Evolutionary conservation across 2,888 invertebrate genomes (phyloP).

Genomic region (Orgyia antiqua): DNA sequence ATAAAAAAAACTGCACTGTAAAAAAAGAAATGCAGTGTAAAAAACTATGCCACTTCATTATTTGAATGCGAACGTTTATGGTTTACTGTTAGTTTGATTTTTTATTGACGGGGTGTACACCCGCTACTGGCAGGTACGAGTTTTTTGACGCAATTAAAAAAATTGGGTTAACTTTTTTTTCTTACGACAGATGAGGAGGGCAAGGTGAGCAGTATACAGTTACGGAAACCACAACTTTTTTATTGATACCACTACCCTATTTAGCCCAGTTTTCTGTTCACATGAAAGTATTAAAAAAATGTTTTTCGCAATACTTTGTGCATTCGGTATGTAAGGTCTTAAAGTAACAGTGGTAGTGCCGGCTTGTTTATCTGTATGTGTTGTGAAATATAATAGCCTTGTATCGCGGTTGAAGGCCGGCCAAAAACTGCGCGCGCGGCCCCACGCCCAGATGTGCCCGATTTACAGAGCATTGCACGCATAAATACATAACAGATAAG

Average conservation of each 20-base stretch:
- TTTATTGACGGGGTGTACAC: slow-evolving; percentile 39
- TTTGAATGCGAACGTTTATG: slow-evolving; percentile 30
- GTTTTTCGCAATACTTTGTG: slow-evolving; percentile 8
- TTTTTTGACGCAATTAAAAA: slow-evolving; percentile 46
- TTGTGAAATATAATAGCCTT: slow-evolving; percentile 68
- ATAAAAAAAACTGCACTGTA: no score
- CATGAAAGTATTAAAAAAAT: slow-evolving; percentile 7
- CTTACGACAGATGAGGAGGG: slow-evolving; percentile 53
- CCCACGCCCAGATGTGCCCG: slow-evolving; percentile 40
- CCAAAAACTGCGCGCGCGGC: slow-evolving; percentile 48
- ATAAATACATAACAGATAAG: slow-evolving; percentile 46
- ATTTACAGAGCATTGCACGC: slow-evolving; percentile 47
- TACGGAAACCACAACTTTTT: slow-evolving; percentile 71
- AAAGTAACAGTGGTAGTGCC: slow-evolving; percentile 38
- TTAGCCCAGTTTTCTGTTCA: slow-evolving; percentile 47
- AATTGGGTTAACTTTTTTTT: slow-evolving; percentile 69
- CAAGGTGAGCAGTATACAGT: slow-evolving; percentile 71
- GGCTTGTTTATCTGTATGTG: slow-evolving; percentile 47
- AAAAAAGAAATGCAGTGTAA: slow-evolving; percentile 40
- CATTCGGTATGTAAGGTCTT: slow-evolving; percentile 25
- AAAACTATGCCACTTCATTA: slow-evolving; percentile 48
- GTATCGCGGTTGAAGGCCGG: slow-evolving; percentile 66
- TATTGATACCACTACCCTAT: slow-evolving; percentile 60
- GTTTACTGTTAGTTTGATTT: slow-evolving; percentile 53
- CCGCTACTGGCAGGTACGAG: slow-evolving; percentile 70